Base-by-base conservation (phyloP, 2,797 vertebrate genomes). In the Microchirus variegatus region DNA sequence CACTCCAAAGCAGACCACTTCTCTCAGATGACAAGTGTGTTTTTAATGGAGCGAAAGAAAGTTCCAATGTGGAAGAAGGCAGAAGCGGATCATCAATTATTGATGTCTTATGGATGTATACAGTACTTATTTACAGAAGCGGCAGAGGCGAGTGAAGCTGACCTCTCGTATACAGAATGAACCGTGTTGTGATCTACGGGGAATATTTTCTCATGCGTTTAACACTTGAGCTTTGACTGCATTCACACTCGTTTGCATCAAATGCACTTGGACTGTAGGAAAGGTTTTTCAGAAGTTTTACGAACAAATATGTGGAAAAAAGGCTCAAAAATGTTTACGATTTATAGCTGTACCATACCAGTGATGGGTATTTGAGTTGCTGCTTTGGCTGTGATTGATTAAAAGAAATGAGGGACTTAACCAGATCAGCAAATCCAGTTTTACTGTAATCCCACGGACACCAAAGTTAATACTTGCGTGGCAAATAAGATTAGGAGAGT, bases 401-500 rank as follows among this genome's bases (percentile, higher is more conserved):
- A n/a, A 31, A 37, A 41, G 15, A n/a, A 22, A 63, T 22, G 37
- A 17, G 36, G 17, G 64, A 59, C 4, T 72, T 68, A 64, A 68
- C 48, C 58, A 50, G 53, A 61, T 47, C 49, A 42, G 59, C 40
- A 59, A 52, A 78, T 17, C 18, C 35, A 67, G 36, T 61, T 38
- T 43, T 15, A 47, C 46, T 43, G 12, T 73, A 60, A 82, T 77
- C 72, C 73, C 8, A 1, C 1, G 12, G 63, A 74, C 31, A 44
- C 36, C 19, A 10, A 49, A 77, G 50, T 70, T 62, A 82, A 73
- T 64, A 75, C 67, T 57, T 49, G 42, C 58, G 53, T 1, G 3
- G 40, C 16, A 73, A 83, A 87, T 40, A 53, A 73, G 84, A 86
- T 51, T 51, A 16, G 26, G 26, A n/a, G 7, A 10, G 26, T 10